Base-by-base conservation (phyloP, 2,888 invertebrate species). In the Nemotelus nigrinus region DNA sequence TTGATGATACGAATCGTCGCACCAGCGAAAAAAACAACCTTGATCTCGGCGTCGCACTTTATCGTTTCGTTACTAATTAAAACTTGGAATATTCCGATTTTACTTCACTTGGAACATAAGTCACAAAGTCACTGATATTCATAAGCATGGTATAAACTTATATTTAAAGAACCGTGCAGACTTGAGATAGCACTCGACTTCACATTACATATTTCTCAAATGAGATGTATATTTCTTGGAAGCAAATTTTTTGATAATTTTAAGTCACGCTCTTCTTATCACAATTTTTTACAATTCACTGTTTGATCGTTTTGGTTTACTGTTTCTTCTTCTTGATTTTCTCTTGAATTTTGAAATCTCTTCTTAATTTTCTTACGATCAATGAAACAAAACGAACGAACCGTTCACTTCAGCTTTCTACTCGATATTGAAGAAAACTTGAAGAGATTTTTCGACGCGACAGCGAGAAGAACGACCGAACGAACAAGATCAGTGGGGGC, bases 331-430 rank as follows among this genome's bases (percentile, higher is more conserved):
- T 39, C 7, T 43, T 41, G 63, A 47, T 67, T 2, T 67, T 67
- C 4, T 6, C n/a, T 63, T 63, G 63, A 43, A 63, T 63, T 25
- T 60, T 60, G 25, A 25, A 25, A 25, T 25, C 25, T 43, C 45
- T 41, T 39, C 39, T 67, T 43, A 25, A 50, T 48, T 68, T 50
- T 50, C 43, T 50, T 48, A 25, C 45, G 44, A 44, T 67, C 48
- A 53, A 53, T 63, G 48, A 63, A 60, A 50, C 50, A 41, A 8
- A 57, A 63, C 63, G 60, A 74, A 74, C 74, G 74, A 74, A 74
- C 74, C 74, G 74, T 60, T 74, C 74, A 74, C 74, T 74, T 74
- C 74, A 74, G 74, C 74, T 74, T 74, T 74, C 74, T 74, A 74
- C 74, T 74, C 74, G 74, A 74, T 60, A 74, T 74, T 74, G 47